Conservation (phyloP, 2,113 vertebrate genomes). For the Burhinus bistriatus region DNA sequence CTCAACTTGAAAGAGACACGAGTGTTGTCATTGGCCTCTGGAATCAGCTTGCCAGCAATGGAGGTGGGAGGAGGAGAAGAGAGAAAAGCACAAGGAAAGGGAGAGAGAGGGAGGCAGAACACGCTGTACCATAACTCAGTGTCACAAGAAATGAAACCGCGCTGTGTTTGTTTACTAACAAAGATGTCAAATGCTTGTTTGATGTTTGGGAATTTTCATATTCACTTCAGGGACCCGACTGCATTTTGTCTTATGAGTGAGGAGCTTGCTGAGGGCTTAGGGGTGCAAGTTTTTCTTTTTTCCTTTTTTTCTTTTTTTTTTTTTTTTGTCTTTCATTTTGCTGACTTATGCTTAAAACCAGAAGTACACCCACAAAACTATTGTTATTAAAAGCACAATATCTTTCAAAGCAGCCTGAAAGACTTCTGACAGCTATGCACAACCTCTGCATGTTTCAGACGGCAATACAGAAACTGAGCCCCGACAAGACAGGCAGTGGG, state of each 20-base stretch:
- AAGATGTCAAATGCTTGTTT: conserved; percentile 11
- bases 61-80: neutral
- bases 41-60: neutral
- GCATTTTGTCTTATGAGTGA: neutral
- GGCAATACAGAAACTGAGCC: neutral
- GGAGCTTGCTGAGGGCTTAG: neutral
- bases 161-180: conserved; percentile 51
- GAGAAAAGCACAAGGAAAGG: neutral
- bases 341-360: neutral
- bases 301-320: rapidly evolving
- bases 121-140: neutral
- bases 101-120: neutral
- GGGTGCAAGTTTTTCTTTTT: rapidly evolving
- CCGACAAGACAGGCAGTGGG: rapidly evolving
- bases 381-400: neutral
- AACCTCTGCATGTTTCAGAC: neutral
- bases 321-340: neutral
- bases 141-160: neutral
- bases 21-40: conserved; percentile 14
- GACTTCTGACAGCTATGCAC: neutral
- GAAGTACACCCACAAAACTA: neutral
- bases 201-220: neutral
- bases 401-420: neutral
- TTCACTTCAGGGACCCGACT: neutral
- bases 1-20: conserved; percentile 29